Base-by-base conservation (phyloP, 2,888 invertebrate species). In the Latrodectus elegans region DNA sequence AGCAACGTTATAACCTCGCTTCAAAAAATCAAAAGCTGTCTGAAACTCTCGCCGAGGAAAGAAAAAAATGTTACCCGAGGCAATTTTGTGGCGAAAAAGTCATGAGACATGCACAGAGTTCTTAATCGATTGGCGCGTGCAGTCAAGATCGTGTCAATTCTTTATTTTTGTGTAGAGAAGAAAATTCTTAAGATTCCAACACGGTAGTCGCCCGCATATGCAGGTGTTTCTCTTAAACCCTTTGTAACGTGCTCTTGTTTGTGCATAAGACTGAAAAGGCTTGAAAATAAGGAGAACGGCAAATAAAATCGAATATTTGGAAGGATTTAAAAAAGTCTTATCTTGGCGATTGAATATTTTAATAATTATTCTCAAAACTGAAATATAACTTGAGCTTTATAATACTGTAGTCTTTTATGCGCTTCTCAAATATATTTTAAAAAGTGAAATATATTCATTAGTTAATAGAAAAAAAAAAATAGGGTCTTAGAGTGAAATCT, bases 151-250 rank as follows among this genome's bases (percentile, higher is more conserved):
- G 9, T 49, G 49, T 26, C 75, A 60, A 26, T 74, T 74, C 73
- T 49, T 82, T 74, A n/a, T 70, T 73, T 81, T 60, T 80, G 79
- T 80, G 52, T 80, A 80, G 76, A 86, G 76, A 64, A 71, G 64
- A 71, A 49, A 75, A 86, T 86, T 86, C 85, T 38, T 38, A 9
- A 26, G 68, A 71, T 80, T 64, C 75, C 79, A 74, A 51, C 71
- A 64, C 75, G 75, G 53, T 17, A 67, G 22, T 60, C 26, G 55
- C 55, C 64, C 52, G 64, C 51, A 60, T 51, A 52, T 53, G 71
- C 85, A 86, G 85, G 75, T 84, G 84, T 60, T 77, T 51, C 14
- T 51, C 26, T 52, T 17, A 65, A 51, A 84, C 14, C 60, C 64
- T 49, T n/a, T 75, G 38, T 75, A 26, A 15, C 76, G 60, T 49